These are phyloP conservation scores for Timandra comae DNA, from an alignment of 2,888 invertebrate species.

Conservation along the genomic window DNA sequence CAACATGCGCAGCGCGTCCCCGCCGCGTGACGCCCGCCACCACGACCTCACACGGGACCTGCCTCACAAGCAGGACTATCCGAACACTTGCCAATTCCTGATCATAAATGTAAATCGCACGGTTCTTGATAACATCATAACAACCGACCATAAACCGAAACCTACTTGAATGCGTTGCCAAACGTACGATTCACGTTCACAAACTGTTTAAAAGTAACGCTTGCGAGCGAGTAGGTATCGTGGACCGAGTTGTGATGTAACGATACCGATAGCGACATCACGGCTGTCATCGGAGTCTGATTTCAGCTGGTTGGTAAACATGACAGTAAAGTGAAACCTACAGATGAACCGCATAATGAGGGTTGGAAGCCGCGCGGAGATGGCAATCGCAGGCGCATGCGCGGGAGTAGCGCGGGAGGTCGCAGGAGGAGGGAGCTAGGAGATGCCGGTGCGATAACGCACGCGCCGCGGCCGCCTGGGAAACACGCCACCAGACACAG, in stretches of 20 bases:
- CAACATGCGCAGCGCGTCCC: constrained; percentile 41
- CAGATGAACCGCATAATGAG: too few relatives aligned
- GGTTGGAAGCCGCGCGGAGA: background rate
- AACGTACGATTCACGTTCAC: too few relatives aligned
- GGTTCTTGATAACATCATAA: background rate
- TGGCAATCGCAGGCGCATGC: constrained; percentile 1
- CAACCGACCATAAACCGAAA: background rate
- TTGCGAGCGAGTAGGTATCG: too few relatives aligned
- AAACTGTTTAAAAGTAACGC: too few relatives aligned
- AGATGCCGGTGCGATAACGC: constrained; percentile 25
- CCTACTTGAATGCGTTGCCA: background rate
- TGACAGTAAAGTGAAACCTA: too few relatives aligned
- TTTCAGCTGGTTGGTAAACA: too few relatives aligned
- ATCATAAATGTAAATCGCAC: too few relatives aligned
- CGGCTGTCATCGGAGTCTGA: too few relatives aligned
- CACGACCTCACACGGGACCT: background rate
- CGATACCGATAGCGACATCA: too few relatives aligned
- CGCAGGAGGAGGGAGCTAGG: constrained; percentile 12
- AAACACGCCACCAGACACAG: constrained; percentile 5
- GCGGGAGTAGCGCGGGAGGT: constrained; percentile 3
- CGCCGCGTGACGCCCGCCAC: constrained; percentile 35
- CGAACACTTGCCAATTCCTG: too few relatives aligned
- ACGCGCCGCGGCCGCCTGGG: constrained; percentile 26
- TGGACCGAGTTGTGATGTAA: too few relatives aligned
- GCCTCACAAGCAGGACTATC: background rate